Base-by-base conservation (phyloP, 2,113 vertebrate species). In the Lucifuga dentata region DNA sequence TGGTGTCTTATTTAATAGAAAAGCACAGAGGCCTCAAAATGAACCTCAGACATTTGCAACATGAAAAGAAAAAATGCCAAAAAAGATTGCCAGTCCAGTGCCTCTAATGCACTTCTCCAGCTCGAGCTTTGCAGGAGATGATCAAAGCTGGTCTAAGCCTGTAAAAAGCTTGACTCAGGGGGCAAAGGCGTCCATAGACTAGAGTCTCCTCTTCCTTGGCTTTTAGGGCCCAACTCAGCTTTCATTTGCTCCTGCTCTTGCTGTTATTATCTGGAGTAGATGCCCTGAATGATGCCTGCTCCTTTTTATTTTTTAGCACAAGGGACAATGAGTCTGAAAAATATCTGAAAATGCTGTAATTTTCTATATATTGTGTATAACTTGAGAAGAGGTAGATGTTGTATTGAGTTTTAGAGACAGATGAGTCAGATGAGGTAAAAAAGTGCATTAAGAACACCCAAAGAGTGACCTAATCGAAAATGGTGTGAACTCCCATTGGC, bases 91-190 rank as follows among this genome's bases (percentile, higher is more conserved):
- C n/a, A 7, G 32, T 13, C 15, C 44, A 11, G 44, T 50, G 36
- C 35, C 63, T 71, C 71, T 84, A 78, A 84, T 76, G 66, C 61
- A 36, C 48, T 68, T 74, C 68, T 84, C 38, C 56, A 60, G 70
- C 64, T 36, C 29, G 23, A 61, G 41, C 49, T 76, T 64, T 72
- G 40, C 51, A 48, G 26, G 3, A 17, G 41, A 84, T 48, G 77
- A 91, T 90, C 84, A 90, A 88, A 92, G 90, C 69, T 49, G 23
- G 21, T 53, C 61, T 19, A 5, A 39, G 35, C 45, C 58, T 52
- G 53, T 38, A 78, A 78, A 87, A 75, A 82, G 63, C 74, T 63
- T 51, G 57, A 80, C 67, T 80, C 64, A n/a, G 4, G 41, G 75
- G 61, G 68, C 23, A 59, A 61, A 73, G 39, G 46, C 46, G 26